These are phyloP conservation scores for Siderastrea siderea DNA, from an alignment of 92 coral and sea anemone genomes.

Conservation along the genomic window DNA sequence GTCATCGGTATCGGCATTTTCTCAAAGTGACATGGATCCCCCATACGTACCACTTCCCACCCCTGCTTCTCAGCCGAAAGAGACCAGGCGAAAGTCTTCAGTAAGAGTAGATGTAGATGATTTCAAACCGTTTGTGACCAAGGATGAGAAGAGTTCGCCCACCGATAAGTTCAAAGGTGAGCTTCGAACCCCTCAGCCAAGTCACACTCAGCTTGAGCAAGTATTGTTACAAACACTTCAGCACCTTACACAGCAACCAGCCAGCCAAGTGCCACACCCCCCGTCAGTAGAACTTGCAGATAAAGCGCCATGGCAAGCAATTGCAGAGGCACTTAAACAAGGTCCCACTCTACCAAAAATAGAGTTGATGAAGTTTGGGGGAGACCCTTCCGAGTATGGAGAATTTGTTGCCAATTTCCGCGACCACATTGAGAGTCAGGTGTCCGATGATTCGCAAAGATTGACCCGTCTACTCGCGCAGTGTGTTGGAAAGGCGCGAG, in stretches of 20 bases:
- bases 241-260: not conserved
- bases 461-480: slow-evolving; percentile 72
- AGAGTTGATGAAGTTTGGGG: too few relatives aligned
- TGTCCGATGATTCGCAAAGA: slow-evolving; percentile 75
- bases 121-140: slow-evolving; percentile 8
- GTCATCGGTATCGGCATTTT: slow-evolving; percentile 1
- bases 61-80: slow-evolving; percentile 4
- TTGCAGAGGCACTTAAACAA: slow-evolving; percentile 58
- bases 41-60: slow-evolving; percentile 1
- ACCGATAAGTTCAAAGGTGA: slow-evolving; percentile 7
- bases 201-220: slow-evolving; percentile 29
- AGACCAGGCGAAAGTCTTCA: not conserved
- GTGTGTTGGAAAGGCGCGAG: slow-evolving; percentile 66
- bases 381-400: slow-evolving; percentile 74
- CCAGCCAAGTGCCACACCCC: slow-evolving; percentile 5
- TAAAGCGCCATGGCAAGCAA: slow-evolving; percentile 11
- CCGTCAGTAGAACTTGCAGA: slow-evolving; percentile 5
- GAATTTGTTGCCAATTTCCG: slow-evolving; percentile 73
- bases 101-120: slow-evolving; percentile 9
- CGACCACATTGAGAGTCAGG: slow-evolving; percentile 69
- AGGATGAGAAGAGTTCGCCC: slow-evolving; percentile 8
- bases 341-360: slow-evolving; percentile 57
- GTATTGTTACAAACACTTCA: slow-evolving; percentile 27
- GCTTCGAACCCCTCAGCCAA: not conserved
- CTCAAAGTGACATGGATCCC: not conserved